Evolutionary conservation across 1,140 invertebrate genomes (phyloP).

Genomic region (Bombus affinis): DNA sequence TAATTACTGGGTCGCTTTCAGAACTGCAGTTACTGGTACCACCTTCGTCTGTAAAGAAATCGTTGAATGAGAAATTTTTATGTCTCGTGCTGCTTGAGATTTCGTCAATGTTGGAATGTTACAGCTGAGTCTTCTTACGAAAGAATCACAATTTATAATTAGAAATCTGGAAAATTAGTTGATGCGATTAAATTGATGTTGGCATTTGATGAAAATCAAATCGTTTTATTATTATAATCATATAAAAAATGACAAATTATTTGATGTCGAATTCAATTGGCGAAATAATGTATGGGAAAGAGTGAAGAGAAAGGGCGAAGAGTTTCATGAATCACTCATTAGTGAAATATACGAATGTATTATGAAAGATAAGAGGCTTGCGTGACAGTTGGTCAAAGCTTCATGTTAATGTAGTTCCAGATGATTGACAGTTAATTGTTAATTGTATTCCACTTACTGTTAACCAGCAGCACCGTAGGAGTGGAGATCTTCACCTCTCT

Average conservation of each 20-base stretch:
- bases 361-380: conserved; percentile 5
- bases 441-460: conserved; percentile 70
- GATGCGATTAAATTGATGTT: background rate
- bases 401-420: conserved; percentile 24
- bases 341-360: background rate
- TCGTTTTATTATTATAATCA: background rate
- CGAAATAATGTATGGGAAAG: background rate
- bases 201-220: background rate
- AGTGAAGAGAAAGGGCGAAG: background rate
- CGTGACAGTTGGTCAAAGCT: conserved; percentile 9
- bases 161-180: background rate
- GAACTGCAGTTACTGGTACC: conserved; percentile 32
- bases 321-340: conserved; percentile 1
- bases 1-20: conserved; percentile 61
- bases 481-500: conserved; percentile 82
- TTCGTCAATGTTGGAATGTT: too few relatives aligned
- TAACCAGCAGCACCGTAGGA: conserved; percentile 77
- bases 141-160: background rate
- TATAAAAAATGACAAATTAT: background rate
- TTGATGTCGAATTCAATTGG: background rate
- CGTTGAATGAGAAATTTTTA: background rate
- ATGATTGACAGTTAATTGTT: conserved; percentile 32
- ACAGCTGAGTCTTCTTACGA: background rate
- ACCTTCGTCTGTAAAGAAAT: conserved; percentile 27
- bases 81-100: background rate